Conservation (phyloP, 1,140 invertebrate genomes). For the Cephus cinctus region DNA sequence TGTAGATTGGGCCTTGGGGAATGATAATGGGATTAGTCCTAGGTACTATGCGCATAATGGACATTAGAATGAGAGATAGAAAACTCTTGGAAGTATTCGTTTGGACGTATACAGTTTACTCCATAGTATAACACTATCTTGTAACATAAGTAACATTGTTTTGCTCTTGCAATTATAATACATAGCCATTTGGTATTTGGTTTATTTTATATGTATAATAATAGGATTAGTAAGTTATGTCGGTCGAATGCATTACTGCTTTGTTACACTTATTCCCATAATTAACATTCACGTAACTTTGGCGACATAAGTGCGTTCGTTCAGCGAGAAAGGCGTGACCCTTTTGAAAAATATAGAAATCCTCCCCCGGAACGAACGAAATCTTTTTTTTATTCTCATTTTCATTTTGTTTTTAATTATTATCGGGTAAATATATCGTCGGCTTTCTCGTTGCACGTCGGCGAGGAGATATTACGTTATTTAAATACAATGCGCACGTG, state of each 20-base stretch:
- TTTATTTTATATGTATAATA: neutral
- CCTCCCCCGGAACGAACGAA: no score
- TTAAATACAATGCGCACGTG: no score
- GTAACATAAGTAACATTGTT: slow-evolving; percentile 5
- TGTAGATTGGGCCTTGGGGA: no score
- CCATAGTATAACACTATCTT: slow-evolving; percentile 18
- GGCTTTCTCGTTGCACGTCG: no score
- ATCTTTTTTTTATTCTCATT: no score
- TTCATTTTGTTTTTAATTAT: no score
- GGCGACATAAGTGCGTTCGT: neutral
- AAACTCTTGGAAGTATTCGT: neutral
- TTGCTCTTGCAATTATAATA: slow-evolving; percentile 7
- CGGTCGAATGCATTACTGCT: neutral
- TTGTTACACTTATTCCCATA: neutral
- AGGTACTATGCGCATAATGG: no score
- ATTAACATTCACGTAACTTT: neutral
- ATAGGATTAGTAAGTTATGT: neutral
- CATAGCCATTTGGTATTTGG: neutral
- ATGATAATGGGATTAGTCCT: no score
- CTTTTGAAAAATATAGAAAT: no score
- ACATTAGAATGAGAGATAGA: no score
- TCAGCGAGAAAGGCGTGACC: neutral
- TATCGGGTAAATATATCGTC: no score
- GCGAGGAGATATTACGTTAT: no score
- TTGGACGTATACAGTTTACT: slow-evolving; percentile 27